Evolutionary conservation across 2,888 invertebrate species (phyloP).

Genomic region (Pocota personata): DNA sequence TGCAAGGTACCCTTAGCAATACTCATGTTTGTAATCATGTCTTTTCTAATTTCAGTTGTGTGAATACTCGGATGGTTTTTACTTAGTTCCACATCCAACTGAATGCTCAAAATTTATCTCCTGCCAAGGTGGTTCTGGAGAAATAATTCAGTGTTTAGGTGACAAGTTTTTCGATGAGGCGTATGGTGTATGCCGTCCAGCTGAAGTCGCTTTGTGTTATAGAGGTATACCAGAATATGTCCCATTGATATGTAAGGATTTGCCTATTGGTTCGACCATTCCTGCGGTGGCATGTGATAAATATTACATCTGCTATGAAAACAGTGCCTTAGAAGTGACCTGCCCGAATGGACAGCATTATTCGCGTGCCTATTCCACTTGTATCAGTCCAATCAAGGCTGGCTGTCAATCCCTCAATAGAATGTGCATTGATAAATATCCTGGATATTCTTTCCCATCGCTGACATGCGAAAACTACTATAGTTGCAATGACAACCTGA

Average conservation of each 20-base stretch:
- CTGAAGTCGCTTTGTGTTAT: not conserved
- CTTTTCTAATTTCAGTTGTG: constrained; percentile 49
- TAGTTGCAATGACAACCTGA: constrained; percentile 32
- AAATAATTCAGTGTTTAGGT: not conserved
- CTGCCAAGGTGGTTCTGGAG: constrained; percentile 18
- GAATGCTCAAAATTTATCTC: constrained; percentile 46
- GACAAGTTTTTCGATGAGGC: constrained; percentile 12
- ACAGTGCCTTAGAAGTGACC: too few species aligned
- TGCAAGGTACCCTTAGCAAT: not conserved
- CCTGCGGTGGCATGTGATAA: constrained; percentile 43
- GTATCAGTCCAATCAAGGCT: constrained; percentile 61
- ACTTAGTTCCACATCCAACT: constrained; percentile 22
- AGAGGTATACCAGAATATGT: too few species aligned
- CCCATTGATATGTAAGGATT: not conserved
- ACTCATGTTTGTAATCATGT: not conserved
- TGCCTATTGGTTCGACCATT: too few species aligned
- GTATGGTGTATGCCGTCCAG: too few species aligned
- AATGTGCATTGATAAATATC: constrained; percentile 63
- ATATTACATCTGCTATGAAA: constrained; percentile 71
- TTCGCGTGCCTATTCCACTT: too few species aligned
- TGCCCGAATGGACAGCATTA: too few species aligned
- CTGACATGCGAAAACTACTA: constrained; percentile 67
- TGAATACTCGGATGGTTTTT: not conserved
- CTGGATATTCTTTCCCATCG: constrained; percentile 60
- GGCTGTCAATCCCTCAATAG: constrained; percentile 54